Conservation (phyloP, 2,888 invertebrate genomes). For the Prionchulus punctatus region DNA sequence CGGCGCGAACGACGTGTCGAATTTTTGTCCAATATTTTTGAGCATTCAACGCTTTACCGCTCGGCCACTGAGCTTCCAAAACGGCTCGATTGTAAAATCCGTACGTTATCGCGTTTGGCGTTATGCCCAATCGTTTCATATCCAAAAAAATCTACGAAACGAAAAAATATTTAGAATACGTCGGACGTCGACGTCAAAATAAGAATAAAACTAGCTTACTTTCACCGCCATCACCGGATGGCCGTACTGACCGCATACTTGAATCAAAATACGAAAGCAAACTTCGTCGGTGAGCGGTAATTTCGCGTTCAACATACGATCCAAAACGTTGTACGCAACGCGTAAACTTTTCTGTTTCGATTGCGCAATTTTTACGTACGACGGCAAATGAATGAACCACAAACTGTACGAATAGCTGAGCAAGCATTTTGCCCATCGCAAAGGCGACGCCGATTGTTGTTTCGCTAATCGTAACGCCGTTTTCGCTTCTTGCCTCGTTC, state of each 20-base stretch:
- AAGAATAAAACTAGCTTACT: slow-evolving; percentile 27
- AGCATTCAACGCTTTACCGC: slow-evolving; percentile 51
- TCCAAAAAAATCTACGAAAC: slow-evolving; percentile 43
- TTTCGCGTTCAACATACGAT: slow-evolving; percentile 64
- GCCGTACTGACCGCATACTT: slow-evolving; percentile 83
- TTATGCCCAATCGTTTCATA: slow-evolving; percentile 79
- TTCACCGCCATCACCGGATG: slow-evolving; percentile 86
- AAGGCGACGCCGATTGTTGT: slow-evolving; percentile 7
- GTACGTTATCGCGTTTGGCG: slow-evolving; percentile 93
- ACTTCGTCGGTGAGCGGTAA: slow-evolving; percentile 44
- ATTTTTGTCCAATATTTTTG: slow-evolving; percentile 82
- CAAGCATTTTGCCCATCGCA: slow-evolving; percentile 27
- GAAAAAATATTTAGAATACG: not conserved
- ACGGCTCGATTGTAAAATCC: slow-evolving; percentile 68
- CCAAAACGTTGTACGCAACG: slow-evolving; percentile 66
- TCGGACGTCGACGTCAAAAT: not conserved
- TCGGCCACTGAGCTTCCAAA: slow-evolving; percentile 84
- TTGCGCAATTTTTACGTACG: slow-evolving; percentile 41
- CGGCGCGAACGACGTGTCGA: slow-evolving; percentile 72
- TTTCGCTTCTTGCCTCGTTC: slow-evolving; percentile 88
- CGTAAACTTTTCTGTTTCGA: slow-evolving; percentile 38
- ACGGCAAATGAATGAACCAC: slow-evolving; percentile 88
- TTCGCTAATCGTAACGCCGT: slow-evolving; percentile 57
- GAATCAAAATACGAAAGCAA: slow-evolving; percentile 95
- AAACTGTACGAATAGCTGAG: slow-evolving; percentile 48